Base-by-base conservation (phyloP, 2,888 invertebrate genomes). In the Bugula neritina region DNA sequence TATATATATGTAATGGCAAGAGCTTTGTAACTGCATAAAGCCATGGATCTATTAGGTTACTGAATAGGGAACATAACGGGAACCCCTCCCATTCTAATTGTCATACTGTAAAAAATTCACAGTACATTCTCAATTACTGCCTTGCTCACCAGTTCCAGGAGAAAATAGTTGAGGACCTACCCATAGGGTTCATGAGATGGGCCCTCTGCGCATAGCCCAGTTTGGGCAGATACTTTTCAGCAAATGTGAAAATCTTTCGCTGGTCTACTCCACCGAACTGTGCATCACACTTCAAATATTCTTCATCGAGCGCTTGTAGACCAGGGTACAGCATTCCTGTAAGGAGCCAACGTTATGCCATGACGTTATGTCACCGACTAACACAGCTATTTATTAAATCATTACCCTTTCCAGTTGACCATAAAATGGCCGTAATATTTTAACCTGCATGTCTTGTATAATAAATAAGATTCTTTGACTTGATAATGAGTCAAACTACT, bases 251-350 rank as follows among this genome's bases (percentile, higher is more conserved):
- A 79, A 99, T 99, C 87, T 99, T 99, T 75, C 99, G 88, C 85
- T 99, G 99, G 87, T 99, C 99, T 1, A 99, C 92, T 35, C 99
- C 99, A 75, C 99, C 99, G 87, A 99, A 99, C 83, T 99, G 99
- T n/a, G 97, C 99, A 87, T 99, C 99, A 34, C 96, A 93, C 85
- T 94, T 92, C n/a, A 99, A 87, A 83, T 99, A 95, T 84, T 99
- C 94, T 86, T 99, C 99, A 87, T 99, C 99, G 73, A 99, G 87
- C 0, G 96, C 95, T 88, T 98, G 92, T 0, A 77, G 81, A 3
- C 86, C 92, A 54, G 99, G 99, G 84, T 99, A 99, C 71, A 99
- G 86, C 1, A 99, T 63, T 3, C 63, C 63, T 63, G n/a, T 10
- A 13, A n/a, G 43, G 5, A 43, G n/a, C n/a, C n/a, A n/a, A n/a